phyloP scores from a whole-genome alignment of 30 jellyfish, hydroid and myxozoan species.

The Phacellophora camtschatica region DNA sequence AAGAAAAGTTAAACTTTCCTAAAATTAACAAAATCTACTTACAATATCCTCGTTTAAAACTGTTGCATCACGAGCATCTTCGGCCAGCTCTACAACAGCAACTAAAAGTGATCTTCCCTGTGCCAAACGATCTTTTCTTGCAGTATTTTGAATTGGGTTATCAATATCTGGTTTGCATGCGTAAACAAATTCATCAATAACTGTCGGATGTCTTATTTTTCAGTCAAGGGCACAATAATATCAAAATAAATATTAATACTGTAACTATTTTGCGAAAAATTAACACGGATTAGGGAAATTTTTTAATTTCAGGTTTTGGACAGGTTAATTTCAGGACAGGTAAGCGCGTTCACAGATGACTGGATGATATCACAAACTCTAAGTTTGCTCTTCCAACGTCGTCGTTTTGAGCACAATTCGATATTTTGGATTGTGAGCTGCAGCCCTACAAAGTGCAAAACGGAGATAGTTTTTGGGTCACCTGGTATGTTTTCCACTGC shows the following conservation, averaged over 20 bases:
- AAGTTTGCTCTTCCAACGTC: too few relatives aligned
- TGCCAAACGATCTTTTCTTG: not conserved
- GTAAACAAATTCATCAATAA: not conserved
- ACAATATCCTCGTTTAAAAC: constrained; percentile 28
- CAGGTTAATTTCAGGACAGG: too few relatives aligned
- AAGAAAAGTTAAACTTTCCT: too few relatives aligned
- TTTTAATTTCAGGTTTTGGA: too few relatives aligned
- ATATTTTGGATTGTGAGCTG: too few relatives aligned
- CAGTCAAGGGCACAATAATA: not conserved
- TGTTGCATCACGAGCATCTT: not conserved
- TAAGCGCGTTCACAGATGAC: too few relatives aligned
- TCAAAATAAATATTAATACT: not conserved
- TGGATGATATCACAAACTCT: too few relatives aligned
- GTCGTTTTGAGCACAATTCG: too few relatives aligned
- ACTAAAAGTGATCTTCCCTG: not conserved
- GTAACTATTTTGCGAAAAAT: not conserved
- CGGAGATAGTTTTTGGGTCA: too few relatives aligned
- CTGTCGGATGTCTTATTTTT: not conserved
- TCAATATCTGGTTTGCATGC: not conserved
- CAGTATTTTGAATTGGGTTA: not conserved
- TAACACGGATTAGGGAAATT: not conserved
- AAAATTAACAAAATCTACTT: too few relatives aligned
- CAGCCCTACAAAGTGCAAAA: too few relatives aligned
- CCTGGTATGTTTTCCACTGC: too few relatives aligned
- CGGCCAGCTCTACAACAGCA: not conserved